Conservation (phyloP, 2,797 vertebrate genomes). For the Apogon hyalosoma region DNA sequence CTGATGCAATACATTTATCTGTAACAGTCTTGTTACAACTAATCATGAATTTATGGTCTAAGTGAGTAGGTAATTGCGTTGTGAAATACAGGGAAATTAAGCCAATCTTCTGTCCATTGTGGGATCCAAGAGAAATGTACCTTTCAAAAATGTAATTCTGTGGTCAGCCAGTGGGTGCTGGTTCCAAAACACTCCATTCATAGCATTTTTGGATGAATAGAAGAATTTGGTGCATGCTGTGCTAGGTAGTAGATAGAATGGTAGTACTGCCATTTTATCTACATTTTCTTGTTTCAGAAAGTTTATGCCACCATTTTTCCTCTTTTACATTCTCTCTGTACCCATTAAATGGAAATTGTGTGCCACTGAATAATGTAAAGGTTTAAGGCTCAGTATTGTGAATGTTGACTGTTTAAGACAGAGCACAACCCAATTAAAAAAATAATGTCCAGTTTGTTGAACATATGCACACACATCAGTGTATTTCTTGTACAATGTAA, state of each 20-base stretch:
- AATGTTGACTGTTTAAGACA: slow-evolving; percentile 45
- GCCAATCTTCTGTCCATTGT: not conserved
- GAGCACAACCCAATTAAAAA: slow-evolving; percentile 49
- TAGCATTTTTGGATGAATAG: too few relatives aligned
- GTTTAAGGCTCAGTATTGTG: slow-evolving; percentile 44
- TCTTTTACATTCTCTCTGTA: slow-evolving; percentile 11
- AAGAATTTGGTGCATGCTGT: too few relatives aligned
- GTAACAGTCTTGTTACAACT: slow-evolving; percentile 7
- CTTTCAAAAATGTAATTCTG: too few relatives aligned
- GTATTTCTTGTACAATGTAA: not conserved
- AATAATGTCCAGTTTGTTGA: slow-evolving; percentile 26
- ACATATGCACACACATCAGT: not conserved
- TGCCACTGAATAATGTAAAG: slow-evolving; percentile 51
- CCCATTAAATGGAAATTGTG: slow-evolving; percentile 53
- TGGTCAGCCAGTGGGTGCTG: too few relatives aligned
- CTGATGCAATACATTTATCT: slow-evolving; percentile 20
- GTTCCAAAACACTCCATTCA: too few relatives aligned
- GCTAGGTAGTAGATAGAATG: not conserved
- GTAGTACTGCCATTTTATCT: slow-evolving; percentile 19
- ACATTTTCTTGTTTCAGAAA: slow-evolving; percentile 39
- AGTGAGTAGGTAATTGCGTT: slow-evolving; percentile 30
- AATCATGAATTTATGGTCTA: slow-evolving; percentile 12
- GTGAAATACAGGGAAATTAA: slow-evolving; percentile 4
- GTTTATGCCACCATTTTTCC: slow-evolving; percentile 1
- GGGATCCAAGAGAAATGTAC: not conserved